These are phyloP conservation scores for Ciona savignyi DNA, from an alignment of 23 tunicate species.

Conservation along the genomic window DNA sequence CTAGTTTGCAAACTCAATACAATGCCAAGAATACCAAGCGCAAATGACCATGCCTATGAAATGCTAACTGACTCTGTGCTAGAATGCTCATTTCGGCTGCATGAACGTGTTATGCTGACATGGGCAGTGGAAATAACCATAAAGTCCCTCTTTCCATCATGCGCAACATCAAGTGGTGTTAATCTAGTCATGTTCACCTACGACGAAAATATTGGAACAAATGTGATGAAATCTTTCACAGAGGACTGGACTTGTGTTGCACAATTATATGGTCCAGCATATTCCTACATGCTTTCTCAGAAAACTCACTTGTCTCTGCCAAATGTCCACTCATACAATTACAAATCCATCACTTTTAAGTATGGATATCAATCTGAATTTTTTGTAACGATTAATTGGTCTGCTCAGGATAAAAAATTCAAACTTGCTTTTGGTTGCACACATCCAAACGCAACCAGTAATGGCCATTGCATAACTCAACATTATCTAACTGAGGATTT, in stretches of 20 bases:
- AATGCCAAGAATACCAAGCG: slow-evolving; percentile 20
- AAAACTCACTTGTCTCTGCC: slow-evolving; percentile 9
- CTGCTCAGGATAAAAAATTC: slow-evolving; percentile 36
- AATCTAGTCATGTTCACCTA: slow-evolving; percentile 10
- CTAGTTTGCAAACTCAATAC: slow-evolving; percentile 31
- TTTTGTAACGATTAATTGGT: slow-evolving; percentile 59
- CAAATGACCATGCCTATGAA: slow-evolving; percentile 4
- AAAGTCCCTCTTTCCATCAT: slow-evolving; percentile 3
- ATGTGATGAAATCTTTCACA: slow-evolving; percentile 30
- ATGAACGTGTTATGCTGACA: slow-evolving; percentile 9
- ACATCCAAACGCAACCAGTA: slow-evolving; percentile 18
- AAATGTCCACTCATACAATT: slow-evolving; percentile 49
- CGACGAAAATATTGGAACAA: slow-evolving; percentile 1
- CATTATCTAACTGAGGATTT: slow-evolving; percentile 55
- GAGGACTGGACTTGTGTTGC: slow-evolving; percentile 49
- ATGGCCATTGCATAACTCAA: slow-evolving; percentile 36
- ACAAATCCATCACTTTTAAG: slow-evolving; percentile 57
- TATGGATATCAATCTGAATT: slow-evolving; percentile 37
- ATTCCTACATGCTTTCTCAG: slow-evolving; percentile 16
- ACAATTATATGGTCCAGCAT: slow-evolving; percentile 30
- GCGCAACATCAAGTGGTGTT: not conserved
- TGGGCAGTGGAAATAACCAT: slow-evolving; percentile 41
- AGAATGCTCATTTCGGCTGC: slow-evolving; percentile 30
- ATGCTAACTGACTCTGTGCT: slow-evolving; percentile 19
- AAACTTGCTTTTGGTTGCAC: slow-evolving; percentile 56